Percentiles rank a stretch among this genome's conserved stretches.
These are phyloP conservation scores for Turritopsis dohrnii DNA, from an alignment of 30 jellyfish, hydroid and myxozoan species.

Conservation along the genomic window DNA sequence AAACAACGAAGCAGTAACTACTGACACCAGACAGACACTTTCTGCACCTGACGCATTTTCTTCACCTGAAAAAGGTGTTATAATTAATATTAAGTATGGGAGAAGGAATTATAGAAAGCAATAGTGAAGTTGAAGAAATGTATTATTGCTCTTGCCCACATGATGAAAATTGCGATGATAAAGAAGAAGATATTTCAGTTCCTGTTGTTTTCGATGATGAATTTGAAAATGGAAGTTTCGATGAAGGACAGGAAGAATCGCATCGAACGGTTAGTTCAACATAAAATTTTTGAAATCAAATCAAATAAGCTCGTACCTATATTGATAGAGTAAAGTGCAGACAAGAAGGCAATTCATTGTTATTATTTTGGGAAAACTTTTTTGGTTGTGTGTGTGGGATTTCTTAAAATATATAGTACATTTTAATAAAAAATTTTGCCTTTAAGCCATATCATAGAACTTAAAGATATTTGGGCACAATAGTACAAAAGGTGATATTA, in stretches of 20 bases:
- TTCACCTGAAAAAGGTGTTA: background rate
- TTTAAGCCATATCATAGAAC: too few species aligned
- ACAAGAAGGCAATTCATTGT: too few species aligned
- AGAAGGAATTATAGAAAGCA: background rate
- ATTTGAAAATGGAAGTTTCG: background rate
- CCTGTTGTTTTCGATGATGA: background rate
- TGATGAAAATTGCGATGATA: background rate
- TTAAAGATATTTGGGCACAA: too few species aligned
- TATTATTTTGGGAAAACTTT: too few species aligned
- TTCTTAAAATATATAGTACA: too few species aligned
- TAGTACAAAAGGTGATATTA: background rate
- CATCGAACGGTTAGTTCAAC: background rate
- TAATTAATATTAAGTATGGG: background rate
- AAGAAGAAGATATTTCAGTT: background rate
- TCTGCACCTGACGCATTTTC: background rate
- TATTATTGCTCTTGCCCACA: background rate
- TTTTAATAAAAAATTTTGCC: too few species aligned
- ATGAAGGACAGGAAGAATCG: background rate
- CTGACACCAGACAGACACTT: background rate
- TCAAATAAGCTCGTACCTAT: too few species aligned
- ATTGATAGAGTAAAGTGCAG: too few species aligned
- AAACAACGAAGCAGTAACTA: background rate
- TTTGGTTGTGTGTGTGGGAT: too few species aligned
- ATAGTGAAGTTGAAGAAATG: background rate
- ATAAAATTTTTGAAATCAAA: too few species aligned